Evolutionary conservation across 2,888 invertebrate genomes (phyloP).

Genomic region (Teleiodes luculella): DNA sequence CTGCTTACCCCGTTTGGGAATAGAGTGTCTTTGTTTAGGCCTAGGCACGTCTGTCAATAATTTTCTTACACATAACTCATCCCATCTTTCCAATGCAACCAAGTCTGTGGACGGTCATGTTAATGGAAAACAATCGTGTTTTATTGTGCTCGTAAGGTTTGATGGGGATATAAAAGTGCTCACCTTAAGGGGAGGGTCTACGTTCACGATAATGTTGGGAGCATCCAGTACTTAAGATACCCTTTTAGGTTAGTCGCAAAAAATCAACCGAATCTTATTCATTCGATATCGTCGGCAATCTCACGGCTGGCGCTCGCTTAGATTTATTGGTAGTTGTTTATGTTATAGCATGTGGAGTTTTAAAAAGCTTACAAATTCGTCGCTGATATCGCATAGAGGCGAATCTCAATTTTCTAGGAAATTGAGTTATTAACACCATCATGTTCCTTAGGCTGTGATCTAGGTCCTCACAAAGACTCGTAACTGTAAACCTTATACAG

Average conservation of each 20-base stretch:
- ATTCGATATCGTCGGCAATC: slow-evolving; percentile 21
- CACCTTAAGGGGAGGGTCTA: slow-evolving; percentile 68
- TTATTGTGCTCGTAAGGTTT: slow-evolving; percentile 74
- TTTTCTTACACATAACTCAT: slow-evolving; percentile 1
- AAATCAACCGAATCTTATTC: slow-evolving; percentile 56
- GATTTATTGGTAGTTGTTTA: background rate
- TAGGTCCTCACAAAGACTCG: no score
- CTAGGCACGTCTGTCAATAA: background rate
- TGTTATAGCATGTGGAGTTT: background rate
- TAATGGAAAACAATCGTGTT: slow-evolving; percentile 77
- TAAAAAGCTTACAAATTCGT: no score
- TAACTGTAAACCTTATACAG: no score
- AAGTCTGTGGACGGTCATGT: slow-evolving; percentile 46
- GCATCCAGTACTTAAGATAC: slow-evolving; percentile 66
- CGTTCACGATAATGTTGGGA: slow-evolving; percentile 59
- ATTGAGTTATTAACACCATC: no score
- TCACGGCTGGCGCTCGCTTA: background rate
- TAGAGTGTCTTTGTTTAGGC: background rate
- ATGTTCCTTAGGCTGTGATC: no score
- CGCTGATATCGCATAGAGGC: no score
- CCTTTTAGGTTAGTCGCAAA: slow-evolving; percentile 62
- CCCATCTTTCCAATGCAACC: slow-evolving; percentile 11
- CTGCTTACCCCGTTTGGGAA: no score
- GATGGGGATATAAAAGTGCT: slow-evolving; percentile 73
- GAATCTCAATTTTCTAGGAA: no score